These are phyloP conservation scores for Heterochromis multidens DNA, from an alignment of 2,113 vertebrate species.

Conservation along the genomic window DNA sequence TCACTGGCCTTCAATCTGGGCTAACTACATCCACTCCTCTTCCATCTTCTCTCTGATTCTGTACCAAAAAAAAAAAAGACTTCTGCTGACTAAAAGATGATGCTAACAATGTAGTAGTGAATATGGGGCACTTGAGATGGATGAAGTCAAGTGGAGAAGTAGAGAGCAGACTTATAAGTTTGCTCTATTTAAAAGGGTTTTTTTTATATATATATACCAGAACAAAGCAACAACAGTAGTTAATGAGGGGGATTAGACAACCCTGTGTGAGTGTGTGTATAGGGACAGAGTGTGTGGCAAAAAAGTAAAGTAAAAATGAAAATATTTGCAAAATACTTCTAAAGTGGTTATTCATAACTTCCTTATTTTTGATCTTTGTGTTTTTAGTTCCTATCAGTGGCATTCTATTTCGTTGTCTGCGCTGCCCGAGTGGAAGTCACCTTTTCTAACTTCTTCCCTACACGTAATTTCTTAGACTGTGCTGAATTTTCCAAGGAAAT, in stretches of 20 bases:
- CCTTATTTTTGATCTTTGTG: neutral
- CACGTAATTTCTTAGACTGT: neutral
- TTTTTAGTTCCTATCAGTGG: neutral
- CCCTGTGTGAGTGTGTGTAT: neutral
- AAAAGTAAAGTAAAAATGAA: neutral
- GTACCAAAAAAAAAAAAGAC: neutral
- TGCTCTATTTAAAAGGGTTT: neutral
- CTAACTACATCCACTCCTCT: conserved; percentile 23
- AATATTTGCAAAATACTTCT: neutral
- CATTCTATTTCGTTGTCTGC: neutral
- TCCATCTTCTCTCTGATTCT: neutral
- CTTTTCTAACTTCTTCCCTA: neutral
- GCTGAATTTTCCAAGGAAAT: neutral
- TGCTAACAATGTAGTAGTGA: neutral
- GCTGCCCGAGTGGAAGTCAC: neutral
- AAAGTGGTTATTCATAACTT: neutral
- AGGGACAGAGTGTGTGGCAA: neutral
- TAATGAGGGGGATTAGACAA: neutral
- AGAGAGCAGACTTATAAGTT: neutral
- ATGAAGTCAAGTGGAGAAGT: neutral
- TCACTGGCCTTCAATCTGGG: conserved; percentile 51
- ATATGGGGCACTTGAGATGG: neutral
- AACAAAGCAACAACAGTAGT: neutral
- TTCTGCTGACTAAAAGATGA: neutral
- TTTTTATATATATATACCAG: neutral